A percentile compares a stretch with the other conserved stretches of the same genome.
Conservation (phyloP, 2,113 vertebrate genomes). For the Crocuta crocuta region DNA sequence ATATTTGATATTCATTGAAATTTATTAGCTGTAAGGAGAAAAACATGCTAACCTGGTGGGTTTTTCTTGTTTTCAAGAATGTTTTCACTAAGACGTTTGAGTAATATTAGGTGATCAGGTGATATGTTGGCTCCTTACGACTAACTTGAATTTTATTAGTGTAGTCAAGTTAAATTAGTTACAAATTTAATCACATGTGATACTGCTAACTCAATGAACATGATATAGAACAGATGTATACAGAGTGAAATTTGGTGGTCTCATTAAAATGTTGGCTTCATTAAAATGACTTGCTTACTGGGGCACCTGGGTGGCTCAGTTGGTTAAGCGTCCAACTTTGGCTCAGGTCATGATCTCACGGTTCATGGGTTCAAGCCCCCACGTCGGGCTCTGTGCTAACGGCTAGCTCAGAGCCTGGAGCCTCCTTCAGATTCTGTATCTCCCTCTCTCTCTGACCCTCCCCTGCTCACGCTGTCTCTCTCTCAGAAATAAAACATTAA, state of each 20-base stretch:
- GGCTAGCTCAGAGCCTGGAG: too few species aligned
- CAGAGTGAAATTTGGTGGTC: constrained; percentile 14
- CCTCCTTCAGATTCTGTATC: too few species aligned
- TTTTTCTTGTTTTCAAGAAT: constrained; percentile 45
- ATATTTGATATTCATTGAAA: not conserved
- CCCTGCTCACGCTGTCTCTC: too few species aligned
- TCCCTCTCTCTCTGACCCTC: too few species aligned
- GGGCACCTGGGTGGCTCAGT: too few species aligned
- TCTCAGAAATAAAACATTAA: too few species aligned
- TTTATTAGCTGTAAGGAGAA: not conserved
- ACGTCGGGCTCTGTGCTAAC: too few species aligned
- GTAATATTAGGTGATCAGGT: not conserved
- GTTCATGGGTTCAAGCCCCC: too few species aligned
- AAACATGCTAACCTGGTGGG: not conserved
- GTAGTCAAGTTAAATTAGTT: constrained; percentile 39
- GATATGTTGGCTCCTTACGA: constrained; percentile 41
- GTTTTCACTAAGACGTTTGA: constrained; percentile 10
- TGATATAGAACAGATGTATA: constrained; percentile 45
- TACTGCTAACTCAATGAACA: constrained; percentile 29
- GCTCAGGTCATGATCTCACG: too few species aligned
- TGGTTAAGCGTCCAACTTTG: too few species aligned
- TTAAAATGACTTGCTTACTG: constrained; percentile 33
- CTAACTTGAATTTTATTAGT: not conserved
- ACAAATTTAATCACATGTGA: not conserved
- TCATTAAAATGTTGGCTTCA: constrained; percentile 59